Evolutionary conservation across 2,888 invertebrate genomes (phyloP).

Genomic region (Cataglyphis rosenhaueri): DNA sequence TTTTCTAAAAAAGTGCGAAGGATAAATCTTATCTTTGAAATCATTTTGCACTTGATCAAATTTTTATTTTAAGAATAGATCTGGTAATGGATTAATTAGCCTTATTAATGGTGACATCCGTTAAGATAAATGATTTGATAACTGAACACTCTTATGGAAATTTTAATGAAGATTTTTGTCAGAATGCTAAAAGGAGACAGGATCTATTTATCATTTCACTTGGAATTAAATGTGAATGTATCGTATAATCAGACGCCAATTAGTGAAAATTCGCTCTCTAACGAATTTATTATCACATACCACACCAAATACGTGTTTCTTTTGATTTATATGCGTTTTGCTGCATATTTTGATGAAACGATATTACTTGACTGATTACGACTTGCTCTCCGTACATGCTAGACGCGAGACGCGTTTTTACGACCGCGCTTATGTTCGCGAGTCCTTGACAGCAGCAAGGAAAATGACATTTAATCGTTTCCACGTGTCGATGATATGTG

Average conservation of each 20-base stretch:
- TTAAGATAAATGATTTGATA: neutral
- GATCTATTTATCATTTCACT: neutral
- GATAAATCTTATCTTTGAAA: neutral
- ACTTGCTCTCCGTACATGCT: neutral
- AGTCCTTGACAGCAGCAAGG: conserved; percentile 31
- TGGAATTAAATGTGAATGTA: neutral
- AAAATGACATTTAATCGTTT: conserved; percentile 45
- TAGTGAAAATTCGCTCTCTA: conserved; percentile 4
- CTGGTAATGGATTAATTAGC: neutral
- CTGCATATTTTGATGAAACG: neutral
- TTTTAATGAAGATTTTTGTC: neutral
- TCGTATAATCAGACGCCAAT: conserved; percentile 18
- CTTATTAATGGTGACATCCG: neutral
- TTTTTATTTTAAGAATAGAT: neutral
- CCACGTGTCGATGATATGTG: conserved; percentile 48
- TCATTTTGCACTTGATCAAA: neutral
- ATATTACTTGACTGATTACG: conserved; percentile 22
- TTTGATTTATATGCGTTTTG: conserved; percentile 1
- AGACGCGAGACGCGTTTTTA: neutral
- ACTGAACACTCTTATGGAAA: neutral
- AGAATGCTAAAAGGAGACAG: neutral
- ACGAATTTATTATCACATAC: conserved; percentile 1
- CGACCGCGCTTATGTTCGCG: conserved; percentile 13
- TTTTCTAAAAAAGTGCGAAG: neutral
- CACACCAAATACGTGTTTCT: neutral